These are phyloP conservation scores for Kradibia gibbosae DNA, from an alignment of 1,140 invertebrate genomes.

Conservation along the genomic window DNA sequence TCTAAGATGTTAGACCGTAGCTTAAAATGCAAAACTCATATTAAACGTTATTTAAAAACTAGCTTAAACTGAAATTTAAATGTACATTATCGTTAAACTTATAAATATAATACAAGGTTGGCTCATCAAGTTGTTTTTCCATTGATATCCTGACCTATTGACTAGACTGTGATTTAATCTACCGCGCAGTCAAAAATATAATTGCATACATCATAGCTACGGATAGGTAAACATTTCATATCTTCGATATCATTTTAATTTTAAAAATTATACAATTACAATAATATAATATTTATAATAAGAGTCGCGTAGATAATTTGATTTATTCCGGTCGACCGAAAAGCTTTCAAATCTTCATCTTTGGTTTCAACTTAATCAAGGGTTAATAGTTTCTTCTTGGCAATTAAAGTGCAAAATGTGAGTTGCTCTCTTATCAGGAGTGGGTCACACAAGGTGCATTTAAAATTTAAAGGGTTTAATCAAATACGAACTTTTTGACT, in stretches of 20 bases:
- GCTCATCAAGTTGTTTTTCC: not conserved
- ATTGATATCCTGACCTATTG: not conserved
- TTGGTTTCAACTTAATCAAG: not conserved
- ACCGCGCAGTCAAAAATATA: not conserved
- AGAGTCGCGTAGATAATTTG: not conserved
- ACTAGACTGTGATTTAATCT: not conserved
- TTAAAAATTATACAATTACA: too few species aligned
- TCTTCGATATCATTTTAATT: not conserved
- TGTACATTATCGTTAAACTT: not conserved
- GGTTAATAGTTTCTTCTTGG: not conserved
- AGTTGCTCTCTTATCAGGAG: not conserved
- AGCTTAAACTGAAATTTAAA: not conserved
- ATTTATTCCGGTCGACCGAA: too few species aligned
- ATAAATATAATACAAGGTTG: not conserved
- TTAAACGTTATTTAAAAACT: constrained; percentile 32
- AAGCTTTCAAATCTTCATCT: too few species aligned
- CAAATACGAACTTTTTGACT: not conserved
- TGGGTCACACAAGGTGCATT: not conserved
- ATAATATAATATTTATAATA: too few species aligned
- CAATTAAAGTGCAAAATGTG: not conserved
- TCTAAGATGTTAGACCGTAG: constrained; percentile 38
- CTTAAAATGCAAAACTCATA: constrained; percentile 58
- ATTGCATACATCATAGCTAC: not conserved
- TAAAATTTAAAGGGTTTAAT: too few species aligned
- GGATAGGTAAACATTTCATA: not conserved